Evolutionary conservation across 2,888 invertebrate genomes (phyloP), one percentile per base, ranked within the genome.

Genomic region (Sussaba pulchella): DNA sequence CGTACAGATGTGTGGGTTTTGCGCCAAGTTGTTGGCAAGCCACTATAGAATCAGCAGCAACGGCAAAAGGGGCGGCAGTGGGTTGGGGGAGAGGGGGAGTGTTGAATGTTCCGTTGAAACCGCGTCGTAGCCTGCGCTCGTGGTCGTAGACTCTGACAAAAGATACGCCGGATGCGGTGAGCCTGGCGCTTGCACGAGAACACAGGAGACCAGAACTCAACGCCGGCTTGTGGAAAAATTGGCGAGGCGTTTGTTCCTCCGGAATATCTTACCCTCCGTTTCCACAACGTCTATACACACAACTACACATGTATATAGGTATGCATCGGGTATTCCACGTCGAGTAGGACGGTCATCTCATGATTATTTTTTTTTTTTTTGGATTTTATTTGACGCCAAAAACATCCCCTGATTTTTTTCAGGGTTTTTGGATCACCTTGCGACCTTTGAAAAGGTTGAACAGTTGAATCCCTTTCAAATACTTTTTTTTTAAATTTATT

Each of bases 121-220:
- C 41, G n/a, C 66, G 61, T 61, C 64, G 61, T 71, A 10, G 61
- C 19, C n/a, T 54, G 54, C 21, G 77, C 69, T 64, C 57, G 77
- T 73, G 63, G 64, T 72, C 63, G 61, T 21, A 41, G 50, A 73
- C 63, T n/a, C n/a, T 73, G 73, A 81, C 81, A 81, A 81, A 77
- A 81, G 81, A 69, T 57, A 77, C 36, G 57, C 73, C 73, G 73
- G 64, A 73, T 73, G 64, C 76, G 79, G 79, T 31, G 54, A 81
- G 73, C 67, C 76, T 67, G 80, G 64, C 43, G 77, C 73, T 21
- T 36, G 24, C 24, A 39, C 45, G 64, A 50, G 67, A 73, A 52
- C 71, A 67, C 26, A 67, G 71, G 24, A 12, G 50, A 36, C 19
- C 24, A 52, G 45, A 75, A 75, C 14, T 12, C 45, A n/a, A 31